These are phyloP conservation scores for Xiphophorus birchmanni DNA, from an alignment of 2,797 vertebrate genomes.

Conservation along the genomic window DNA sequence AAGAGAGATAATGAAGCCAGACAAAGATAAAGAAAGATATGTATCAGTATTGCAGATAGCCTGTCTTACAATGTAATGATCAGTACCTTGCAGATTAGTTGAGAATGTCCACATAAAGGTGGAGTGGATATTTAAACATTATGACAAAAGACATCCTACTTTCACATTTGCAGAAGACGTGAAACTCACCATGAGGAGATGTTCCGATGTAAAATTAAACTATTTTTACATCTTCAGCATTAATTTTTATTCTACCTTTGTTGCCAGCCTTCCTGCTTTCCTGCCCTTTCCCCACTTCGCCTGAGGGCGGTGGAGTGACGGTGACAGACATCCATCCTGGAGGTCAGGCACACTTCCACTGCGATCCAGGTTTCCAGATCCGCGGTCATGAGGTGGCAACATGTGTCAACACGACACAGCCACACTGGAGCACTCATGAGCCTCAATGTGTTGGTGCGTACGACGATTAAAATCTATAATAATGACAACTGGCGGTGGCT, in stretches of 20 bases:
- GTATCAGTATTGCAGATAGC: not conserved
- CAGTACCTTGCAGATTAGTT: not conserved
- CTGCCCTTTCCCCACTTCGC: conserved; percentile 87
- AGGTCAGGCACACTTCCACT: conserved; percentile 90
- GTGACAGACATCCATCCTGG: conserved; percentile 92
- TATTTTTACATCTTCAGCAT: not conserved
- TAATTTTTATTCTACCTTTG: conserved; percentile 1
- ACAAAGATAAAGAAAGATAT: not conserved
- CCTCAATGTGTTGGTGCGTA: conserved; percentile 82
- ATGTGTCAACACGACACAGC: conserved; percentile 88
- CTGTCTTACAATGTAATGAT: conserved; percentile 2
- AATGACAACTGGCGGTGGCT: not conserved
- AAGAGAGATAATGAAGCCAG: not conserved
- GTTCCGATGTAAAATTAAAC: not conserved
- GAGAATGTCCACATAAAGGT: not conserved
- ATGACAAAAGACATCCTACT: not conserved
- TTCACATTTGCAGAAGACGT: not conserved
- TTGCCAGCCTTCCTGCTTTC: conserved; percentile 88
- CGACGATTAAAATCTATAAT: not conserved
- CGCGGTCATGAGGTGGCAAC: conserved; percentile 87
- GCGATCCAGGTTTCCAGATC: conserved; percentile 89
- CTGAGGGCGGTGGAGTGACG: conserved; percentile 87
- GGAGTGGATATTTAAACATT: not conserved
- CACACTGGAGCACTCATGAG: conserved; percentile 86
- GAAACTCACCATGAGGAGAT: not conserved